Evolutionary conservation across 1,140 invertebrate genomes (phyloP).

Genomic region (Sitobion miscanthi): DNA sequence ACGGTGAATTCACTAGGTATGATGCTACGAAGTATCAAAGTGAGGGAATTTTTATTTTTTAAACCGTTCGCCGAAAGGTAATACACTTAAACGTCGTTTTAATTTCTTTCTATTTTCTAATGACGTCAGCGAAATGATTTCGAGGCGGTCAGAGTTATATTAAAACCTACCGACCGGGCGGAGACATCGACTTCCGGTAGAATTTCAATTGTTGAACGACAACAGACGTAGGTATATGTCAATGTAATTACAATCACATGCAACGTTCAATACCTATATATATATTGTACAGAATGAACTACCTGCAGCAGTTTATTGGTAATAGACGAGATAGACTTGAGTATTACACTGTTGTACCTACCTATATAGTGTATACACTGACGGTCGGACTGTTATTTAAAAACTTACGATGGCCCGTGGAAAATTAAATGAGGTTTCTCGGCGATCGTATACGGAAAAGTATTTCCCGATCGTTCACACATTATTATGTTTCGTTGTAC

Average conservation of each 20-base stretch:
- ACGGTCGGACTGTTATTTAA: slow-evolving; percentile 31
- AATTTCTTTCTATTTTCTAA: background rate
- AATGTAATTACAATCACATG: slow-evolving; percentile 31
- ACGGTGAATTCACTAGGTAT: background rate
- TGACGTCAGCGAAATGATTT: background rate
- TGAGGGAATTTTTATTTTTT: background rate
- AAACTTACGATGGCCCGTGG: background rate
- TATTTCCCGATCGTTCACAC: background rate
- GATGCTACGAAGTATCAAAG: background rate
- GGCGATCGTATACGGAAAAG: background rate
- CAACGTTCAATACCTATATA: background rate
- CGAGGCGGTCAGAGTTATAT: background rate
- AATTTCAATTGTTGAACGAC: background rate
- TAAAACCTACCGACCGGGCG: background rate
- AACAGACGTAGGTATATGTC: background rate
- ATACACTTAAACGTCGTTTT: background rate
- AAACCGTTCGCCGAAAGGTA: background rate
- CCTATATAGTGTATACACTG: background rate
- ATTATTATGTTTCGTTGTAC: background rate
- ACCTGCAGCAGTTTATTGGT: background rate
- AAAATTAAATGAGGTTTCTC: slow-evolving; percentile 27
- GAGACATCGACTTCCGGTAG: background rate
- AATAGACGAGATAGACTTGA: background rate
- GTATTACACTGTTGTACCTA: background rate
- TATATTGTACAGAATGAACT: background rate